Evolutionary conservation across 2,888 invertebrate genomes (phyloP).

Genomic region (Blastobasis lacticolella): DNA sequence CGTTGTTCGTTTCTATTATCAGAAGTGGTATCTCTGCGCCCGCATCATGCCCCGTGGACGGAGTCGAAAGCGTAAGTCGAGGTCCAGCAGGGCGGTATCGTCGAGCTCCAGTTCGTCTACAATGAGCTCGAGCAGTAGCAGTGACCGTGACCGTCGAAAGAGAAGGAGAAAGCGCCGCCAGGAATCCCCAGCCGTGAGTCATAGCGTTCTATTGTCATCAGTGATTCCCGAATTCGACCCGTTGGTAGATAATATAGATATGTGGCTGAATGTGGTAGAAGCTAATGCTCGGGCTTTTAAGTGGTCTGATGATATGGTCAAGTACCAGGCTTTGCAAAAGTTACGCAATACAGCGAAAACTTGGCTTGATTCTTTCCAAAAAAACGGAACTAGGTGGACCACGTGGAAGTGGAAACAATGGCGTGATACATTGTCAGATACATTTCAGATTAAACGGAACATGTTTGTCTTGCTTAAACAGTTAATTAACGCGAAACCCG

Average conservation of each 20-base stretch:
- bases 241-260: slow-evolving; percentile 11
- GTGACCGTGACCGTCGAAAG: background rate
- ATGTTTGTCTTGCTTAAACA: slow-evolving; percentile 15
- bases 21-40: no score
- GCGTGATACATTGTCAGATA: slow-evolving; percentile 17
- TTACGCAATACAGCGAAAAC: slow-evolving; percentile 20
- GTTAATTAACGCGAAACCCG: slow-evolving; percentile 10
- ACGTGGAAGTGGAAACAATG: slow-evolving; percentile 21
- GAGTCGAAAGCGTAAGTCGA: no score
- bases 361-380: slow-evolving; percentile 19
- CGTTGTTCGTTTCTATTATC: no score
- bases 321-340: slow-evolving; percentile 20
- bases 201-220: slow-evolving; percentile 11
- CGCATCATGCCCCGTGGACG: no score
- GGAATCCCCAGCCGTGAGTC: slow-evolving; percentile 10
- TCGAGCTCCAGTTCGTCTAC: no score
- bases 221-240: slow-evolving; percentile 18
- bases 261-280: slow-evolving; percentile 22
- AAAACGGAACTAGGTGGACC: slow-evolving; percentile 21
- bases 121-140: no score
- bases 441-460: slow-evolving; percentile 17
- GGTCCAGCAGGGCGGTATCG: no score
- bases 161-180: background rate
- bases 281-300: slow-evolving; percentile 20
- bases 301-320: slow-evolving; percentile 18